Percentiles rank a stretch among this genome's conserved stretches.
Conservation (phyloP, 2,888 invertebrate genomes). For the Habroteleia sp. region DNA sequence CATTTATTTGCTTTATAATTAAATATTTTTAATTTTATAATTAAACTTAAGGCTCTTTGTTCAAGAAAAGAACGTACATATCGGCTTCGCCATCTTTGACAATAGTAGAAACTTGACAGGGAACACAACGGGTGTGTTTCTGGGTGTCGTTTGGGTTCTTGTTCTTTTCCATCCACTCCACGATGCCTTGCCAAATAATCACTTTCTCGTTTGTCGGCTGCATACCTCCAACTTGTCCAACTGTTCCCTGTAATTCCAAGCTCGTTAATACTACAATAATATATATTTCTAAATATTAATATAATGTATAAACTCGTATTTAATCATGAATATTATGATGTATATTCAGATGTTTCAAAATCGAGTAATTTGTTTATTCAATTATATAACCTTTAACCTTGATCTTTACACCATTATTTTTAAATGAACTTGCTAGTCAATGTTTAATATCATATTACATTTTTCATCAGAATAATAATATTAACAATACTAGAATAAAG, state of each 20-base stretch:
- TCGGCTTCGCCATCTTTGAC: constrained; percentile 94
- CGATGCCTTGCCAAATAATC: constrained; percentile 89
- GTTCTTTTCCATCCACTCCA: constrained; percentile 97
- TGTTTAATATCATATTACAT: too few relatives aligned
- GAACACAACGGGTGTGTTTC: constrained; percentile 88
- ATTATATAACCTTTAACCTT: too few relatives aligned
- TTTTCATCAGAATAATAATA: too few relatives aligned
- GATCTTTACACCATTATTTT: too few relatives aligned
- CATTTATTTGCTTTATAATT: too few relatives aligned
- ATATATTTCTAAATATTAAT: neutral
- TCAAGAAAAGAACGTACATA: constrained; percentile 82
- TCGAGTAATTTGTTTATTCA: too few relatives aligned
- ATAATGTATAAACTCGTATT: too few relatives aligned
- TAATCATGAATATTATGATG: too few relatives aligned
- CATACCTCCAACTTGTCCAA: constrained; percentile 70
- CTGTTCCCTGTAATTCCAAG: constrained; percentile 68
- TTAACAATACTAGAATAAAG: too few relatives aligned
- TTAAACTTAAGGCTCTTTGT: too few relatives aligned
- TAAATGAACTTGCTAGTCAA: too few relatives aligned
- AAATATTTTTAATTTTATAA: neutral
- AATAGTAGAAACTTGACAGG: constrained; percentile 88
- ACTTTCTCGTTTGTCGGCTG: constrained; percentile 83
- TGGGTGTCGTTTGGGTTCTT: constrained; percentile 89
- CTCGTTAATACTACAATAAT: neutral
- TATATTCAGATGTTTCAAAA: too few relatives aligned